phyloP scores from a whole-genome alignment of 2,113 vertebrate genomes.

The Grallaria varia region DNA sequence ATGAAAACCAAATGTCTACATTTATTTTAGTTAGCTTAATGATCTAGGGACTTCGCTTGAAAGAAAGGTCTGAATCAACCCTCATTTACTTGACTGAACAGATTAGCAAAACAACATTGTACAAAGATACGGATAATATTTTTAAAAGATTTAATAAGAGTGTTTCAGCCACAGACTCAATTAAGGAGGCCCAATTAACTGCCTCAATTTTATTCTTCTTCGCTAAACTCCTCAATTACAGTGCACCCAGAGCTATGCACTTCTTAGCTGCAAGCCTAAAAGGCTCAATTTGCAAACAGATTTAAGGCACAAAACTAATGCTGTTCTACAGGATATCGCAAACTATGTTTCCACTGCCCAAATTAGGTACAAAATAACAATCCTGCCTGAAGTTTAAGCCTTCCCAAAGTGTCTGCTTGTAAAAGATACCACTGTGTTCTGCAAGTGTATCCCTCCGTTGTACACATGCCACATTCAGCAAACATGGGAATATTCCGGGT shows the following conservation, averaged over 20 bases:
- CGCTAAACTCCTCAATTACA: background rate
- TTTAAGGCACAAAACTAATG: background rate
- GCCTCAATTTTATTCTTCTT: conserved; percentile 12
- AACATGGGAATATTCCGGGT: background rate
- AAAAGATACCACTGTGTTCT: background rate
- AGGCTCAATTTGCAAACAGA: background rate
- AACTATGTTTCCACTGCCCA: background rate
- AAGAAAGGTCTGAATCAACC: conserved; percentile 49
- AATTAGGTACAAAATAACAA: background rate
- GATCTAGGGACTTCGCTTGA: conserved; percentile 65
- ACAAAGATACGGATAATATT: conserved; percentile 11
- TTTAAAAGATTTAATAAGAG: conserved; percentile 18
- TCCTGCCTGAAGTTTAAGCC: background rate
- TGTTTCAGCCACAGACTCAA: conserved; percentile 50
- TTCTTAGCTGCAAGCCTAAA: background rate
- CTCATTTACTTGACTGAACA: conserved; percentile 53
- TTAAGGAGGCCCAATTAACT: conserved; percentile 52
- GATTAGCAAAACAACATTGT: conserved; percentile 5
- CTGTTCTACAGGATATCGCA: background rate
- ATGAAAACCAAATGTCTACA: conserved; percentile 77
- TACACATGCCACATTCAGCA: rapidly evolving
- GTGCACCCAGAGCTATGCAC: background rate
- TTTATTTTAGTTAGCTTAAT: conserved; percentile 68
- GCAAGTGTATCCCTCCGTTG: background rate
- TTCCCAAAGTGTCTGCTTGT: background rate